phyloP scores from a whole-genome alignment of 1,140 invertebrate genomes.

The Drosophila persimilis region DNA sequence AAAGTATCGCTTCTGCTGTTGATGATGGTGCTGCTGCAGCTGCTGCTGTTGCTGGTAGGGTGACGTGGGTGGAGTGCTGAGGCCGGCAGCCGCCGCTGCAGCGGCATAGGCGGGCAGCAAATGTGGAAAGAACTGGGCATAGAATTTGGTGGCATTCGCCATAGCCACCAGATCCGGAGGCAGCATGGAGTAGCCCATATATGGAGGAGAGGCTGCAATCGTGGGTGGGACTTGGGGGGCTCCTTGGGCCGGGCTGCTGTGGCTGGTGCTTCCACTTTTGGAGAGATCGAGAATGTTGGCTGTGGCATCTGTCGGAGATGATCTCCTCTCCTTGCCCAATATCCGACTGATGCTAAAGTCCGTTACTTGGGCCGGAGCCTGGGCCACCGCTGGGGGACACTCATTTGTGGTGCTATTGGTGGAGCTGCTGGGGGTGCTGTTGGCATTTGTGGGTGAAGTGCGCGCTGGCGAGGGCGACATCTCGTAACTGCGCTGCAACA shows the following conservation, averaged over 20 bases:
- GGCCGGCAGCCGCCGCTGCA: conserved; percentile 56
- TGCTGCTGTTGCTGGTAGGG: conserved; percentile 50
- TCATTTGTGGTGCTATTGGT: conserved; percentile 15
- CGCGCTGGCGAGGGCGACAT: conserved; percentile 54
- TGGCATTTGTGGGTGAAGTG: conserved; percentile 32
- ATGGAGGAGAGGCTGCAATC: conserved; percentile 10
- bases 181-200: conserved; percentile 53
- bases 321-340: conserved; percentile 58
- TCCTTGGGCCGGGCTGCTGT: not conserved
- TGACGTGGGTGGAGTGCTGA: conserved; percentile 64
- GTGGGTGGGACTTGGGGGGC: not conserved
- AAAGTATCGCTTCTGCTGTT: conserved; percentile 71
- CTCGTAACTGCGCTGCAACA: conserved; percentile 75
- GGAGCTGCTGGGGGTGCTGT: not conserved
- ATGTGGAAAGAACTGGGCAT: conserved; percentile 79
- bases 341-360: conserved; percentile 82
- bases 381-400: conserved; percentile 6
- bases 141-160: conserved; percentile 78
- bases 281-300: conserved; percentile 74
- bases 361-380: conserved; percentile 56
- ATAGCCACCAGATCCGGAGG: conserved; percentile 70
- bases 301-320: conserved; percentile 4
- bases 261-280: conserved; percentile 38
- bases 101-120: conserved; percentile 69
- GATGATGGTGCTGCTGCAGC: conserved; percentile 33